These are phyloP conservation scores for Aelia acuminata DNA, from an alignment of 2,888 invertebrate species.

Conservation along the genomic window DNA sequence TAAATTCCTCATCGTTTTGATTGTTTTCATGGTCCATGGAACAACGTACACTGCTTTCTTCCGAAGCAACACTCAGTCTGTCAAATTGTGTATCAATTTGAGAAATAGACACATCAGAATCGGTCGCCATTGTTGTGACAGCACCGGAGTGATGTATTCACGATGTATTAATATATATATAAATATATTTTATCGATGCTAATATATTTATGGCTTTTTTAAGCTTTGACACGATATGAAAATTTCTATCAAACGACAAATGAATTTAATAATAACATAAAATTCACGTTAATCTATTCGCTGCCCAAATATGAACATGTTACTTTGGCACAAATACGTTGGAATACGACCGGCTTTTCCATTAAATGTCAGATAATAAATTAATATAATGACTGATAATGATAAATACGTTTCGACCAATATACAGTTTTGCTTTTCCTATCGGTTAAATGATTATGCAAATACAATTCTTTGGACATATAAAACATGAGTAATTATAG, in stretches of 20 bases:
- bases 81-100: slow-evolving; percentile 61
- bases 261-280: background rate
- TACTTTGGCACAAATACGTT: background rate
- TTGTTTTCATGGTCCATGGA: slow-evolving; percentile 61
- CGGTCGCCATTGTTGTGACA: slow-evolving; percentile 58
- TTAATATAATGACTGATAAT: background rate
- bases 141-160: background rate
- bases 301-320: background rate
- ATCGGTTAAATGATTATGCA: background rate
- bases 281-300: background rate
- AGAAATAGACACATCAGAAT: slow-evolving; percentile 58
- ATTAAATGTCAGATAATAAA: background rate
- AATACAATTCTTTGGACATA: background rate
- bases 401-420: background rate
- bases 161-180: background rate
- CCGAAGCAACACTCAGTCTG: slow-evolving; percentile 62
- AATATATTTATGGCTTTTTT: background rate
- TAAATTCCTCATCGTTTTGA: slow-evolving; percentile 63
- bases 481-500: background rate
- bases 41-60: slow-evolving; percentile 60
- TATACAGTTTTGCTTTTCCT: background rate
- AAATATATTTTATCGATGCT: background rate
- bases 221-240: background rate
- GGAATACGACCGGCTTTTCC: background rate
- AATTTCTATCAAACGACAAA: background rate